These are phyloP conservation scores for Reticulitermes lucifugus DNA, from an alignment of 2,888 invertebrate species.

Conservation along the genomic window DNA sequence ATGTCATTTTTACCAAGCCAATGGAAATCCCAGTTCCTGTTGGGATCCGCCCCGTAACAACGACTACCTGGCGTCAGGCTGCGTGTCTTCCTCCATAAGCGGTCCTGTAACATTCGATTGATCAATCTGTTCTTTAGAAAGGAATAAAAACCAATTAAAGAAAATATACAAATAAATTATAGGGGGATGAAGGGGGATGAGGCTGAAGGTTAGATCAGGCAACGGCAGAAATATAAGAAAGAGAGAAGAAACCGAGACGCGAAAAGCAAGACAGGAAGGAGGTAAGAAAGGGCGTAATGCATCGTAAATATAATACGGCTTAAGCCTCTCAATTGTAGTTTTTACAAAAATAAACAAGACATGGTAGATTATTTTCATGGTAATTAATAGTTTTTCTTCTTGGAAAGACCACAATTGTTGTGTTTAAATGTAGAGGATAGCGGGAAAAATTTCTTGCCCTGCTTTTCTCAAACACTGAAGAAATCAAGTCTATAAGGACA, in stretches of 20 bases:
- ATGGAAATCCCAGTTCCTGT: conserved; percentile 80
- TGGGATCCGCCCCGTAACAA: conserved; percentile 78
- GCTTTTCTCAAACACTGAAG: too few relatives aligned
- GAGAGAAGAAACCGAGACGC: background rate
- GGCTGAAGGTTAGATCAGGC: background rate
- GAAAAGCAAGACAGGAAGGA: background rate
- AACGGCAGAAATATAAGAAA: background rate
- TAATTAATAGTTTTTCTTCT: too few relatives aligned
- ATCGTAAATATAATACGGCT: too few relatives aligned
- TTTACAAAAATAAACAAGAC: too few relatives aligned
- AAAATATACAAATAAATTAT: background rate
- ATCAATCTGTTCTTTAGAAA: conserved; percentile 11
- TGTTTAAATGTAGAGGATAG: too few relatives aligned
- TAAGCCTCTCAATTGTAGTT: too few relatives aligned
- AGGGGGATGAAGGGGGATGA: background rate
- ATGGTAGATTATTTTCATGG: too few relatives aligned
- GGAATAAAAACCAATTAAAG: background rate
- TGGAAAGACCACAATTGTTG: too few relatives aligned
- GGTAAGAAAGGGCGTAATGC: too few relatives aligned
- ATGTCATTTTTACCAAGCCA: conserved; percentile 68
- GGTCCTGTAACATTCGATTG: conserved; percentile 62
- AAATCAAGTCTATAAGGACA: too few relatives aligned
- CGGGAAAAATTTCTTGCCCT: too few relatives aligned
- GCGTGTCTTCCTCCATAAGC: conserved; percentile 76
- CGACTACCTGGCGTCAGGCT: conserved; percentile 61